Base-by-base conservation (phyloP, 2,113 vertebrate species). In the Progne subis region DNA sequence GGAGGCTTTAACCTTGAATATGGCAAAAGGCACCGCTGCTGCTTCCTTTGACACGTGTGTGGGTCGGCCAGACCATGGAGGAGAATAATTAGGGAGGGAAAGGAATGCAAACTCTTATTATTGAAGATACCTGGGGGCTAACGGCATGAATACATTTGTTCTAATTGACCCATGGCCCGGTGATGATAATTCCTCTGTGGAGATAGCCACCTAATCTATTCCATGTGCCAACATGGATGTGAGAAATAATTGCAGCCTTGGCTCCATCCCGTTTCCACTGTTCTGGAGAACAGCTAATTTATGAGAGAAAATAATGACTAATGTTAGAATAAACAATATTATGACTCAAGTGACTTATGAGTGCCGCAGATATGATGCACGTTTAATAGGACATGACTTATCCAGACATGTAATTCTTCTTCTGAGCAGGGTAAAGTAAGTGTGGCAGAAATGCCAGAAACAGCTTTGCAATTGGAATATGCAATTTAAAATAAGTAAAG, bases 401-500 rank as follows among this genome's bases (percentile, higher is more conserved):
- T 18, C 94, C 96, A 96, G 96, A 97, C 92, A 85, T 85, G 96
- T 84, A 95, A 97, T 97, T 97, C 92, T 96, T 96, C 90, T 84
- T 86, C 95, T 64, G 79, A 53, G 90, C 91, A 79, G 92, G 44
- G 82, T n/a, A 95, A 97, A 98, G 91, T 92, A 95, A 97, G 96
- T 96, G 96, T 97, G 97, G 97, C 96, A 97, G 97, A 98, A 98
- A 97, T 75, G 94, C 95, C 96, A 98, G 95, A 96, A 98, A 98
- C 94, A 96, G 96, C 97, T 98, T 97, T 94, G 94, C 96, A 96
- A 96, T 96, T 97, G 95, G 97, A 97, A 98, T 97, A 96, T 96
- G 97, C 96, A 97, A 97, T 98, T 98, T 98, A 95, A 97, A 97
- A 97, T 97, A 98, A 97, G 96, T 97, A 97, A 97, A 98, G 97